phyloP scores from a whole-genome alignment of 2,888 invertebrate species.

The Philonicus albiceps region DNA sequence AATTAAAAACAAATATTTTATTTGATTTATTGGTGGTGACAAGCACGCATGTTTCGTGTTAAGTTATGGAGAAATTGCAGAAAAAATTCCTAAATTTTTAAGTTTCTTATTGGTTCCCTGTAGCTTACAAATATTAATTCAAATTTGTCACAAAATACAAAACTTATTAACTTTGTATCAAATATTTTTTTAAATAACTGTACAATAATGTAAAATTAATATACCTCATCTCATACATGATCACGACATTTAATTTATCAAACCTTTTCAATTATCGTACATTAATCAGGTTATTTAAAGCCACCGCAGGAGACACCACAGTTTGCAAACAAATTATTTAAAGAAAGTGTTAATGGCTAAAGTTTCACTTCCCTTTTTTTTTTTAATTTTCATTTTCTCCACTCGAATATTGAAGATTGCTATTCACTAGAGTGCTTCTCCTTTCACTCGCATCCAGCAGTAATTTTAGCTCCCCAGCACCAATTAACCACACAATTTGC shows the following conservation, averaged over 20 bases:
- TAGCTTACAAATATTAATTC: no score
- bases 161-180: no score
- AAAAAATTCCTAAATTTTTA: no score
- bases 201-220: no score
- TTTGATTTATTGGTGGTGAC: no score
- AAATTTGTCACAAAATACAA: no score
- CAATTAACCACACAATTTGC: conserved; percentile 3
- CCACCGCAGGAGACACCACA: not conserved
- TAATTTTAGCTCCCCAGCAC: not conserved
- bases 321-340: not conserved
- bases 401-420: not conserved
- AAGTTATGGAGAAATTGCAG: no score
- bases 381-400: not conserved
- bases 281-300: not conserved
- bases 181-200: no score
- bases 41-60: no score
- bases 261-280: not conserved
- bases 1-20: no score
- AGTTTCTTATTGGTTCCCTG: no score
- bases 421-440: not conserved
- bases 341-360: not conserved
- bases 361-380: not conserved
- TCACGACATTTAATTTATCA: not conserved
- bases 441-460: not conserved
- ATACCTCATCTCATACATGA: not conserved